Evolutionary conservation across 1,140 invertebrate genomes (phyloP), one percentile per base, ranked within the genome.

Genomic region (Onthophagus taurus): DNA sequence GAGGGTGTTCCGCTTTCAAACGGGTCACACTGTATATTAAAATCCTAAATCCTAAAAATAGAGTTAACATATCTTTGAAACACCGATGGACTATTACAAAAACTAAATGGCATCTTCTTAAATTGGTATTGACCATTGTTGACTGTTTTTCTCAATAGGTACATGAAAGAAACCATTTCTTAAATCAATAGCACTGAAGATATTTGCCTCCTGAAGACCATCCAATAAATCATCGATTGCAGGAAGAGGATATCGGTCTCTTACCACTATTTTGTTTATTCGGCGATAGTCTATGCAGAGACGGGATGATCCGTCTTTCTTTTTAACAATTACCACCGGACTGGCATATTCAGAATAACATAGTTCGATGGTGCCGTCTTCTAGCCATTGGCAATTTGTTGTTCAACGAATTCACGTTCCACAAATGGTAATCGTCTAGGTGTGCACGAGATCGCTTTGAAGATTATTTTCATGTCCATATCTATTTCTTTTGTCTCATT

Each of bases 251-350:
- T 37, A 63, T 16, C 48, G 42, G 31, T 60, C 45, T 51, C 56
- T 50, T 23, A 51, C 29, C 20, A 60, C 51, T 26, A 37, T 48
- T 35, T 52, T 54, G 48, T 75, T 75, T 2, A 73, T 31, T 16
- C 31, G 23, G 6, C 69, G 45, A 45, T 65, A 74, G 47, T 76
- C 71, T 0, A 72, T 49, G 55, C 71, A 76, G 9, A 73, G 59
- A 16, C 71, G 29, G 7, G 50, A 41, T 1, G 49, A 47, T 8
- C 47, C 43, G 21, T 45, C 34, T 45, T 37, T 45, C 16, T 45
- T 45, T 14, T 38, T 38, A 13, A 38, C 34, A 9, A 36, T 4
- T 4, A 45, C 31, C 4, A 45, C 26, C 4, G 34, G 43, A 62
- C 47, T 51, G 5, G 49, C 34, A 33, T 44, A 52, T 17, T 49